A percentile compares a stretch with the other conserved stretches of the same genome.
Conservation (phyloP, 2,113 vertebrate genomes). For the Leptobrachium leishanense region DNA sequence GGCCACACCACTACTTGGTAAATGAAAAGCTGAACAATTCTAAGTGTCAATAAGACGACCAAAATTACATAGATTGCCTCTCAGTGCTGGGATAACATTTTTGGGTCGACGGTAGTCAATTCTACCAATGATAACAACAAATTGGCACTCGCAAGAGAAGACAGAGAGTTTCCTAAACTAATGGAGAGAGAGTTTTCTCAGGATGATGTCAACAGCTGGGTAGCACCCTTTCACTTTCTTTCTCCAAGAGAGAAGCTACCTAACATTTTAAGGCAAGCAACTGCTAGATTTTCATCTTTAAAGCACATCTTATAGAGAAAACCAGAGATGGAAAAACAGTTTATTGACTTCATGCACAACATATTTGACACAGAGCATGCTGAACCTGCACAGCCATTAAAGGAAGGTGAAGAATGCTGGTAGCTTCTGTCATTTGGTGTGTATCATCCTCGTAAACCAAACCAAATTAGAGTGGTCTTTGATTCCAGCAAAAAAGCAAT, state of each 20-base stretch:
- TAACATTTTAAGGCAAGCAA: background rate
- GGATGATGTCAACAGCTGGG: background rate
- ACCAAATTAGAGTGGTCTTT: background rate
- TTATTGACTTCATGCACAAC: conserved; percentile 23
- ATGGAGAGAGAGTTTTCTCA: conserved; percentile 4
- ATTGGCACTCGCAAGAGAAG: conserved; percentile 2
- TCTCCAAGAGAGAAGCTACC: background rate
- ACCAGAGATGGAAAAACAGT: background rate
- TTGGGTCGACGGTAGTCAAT: background rate
- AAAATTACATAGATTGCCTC: background rate
- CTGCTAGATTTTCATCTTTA: conserved; percentile 5
- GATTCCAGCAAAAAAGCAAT: too few relatives aligned
- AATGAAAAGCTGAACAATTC: background rate
- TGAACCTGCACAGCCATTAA: conserved; percentile 25
- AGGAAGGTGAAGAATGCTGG: conserved; percentile 27
- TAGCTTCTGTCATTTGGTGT: conserved; percentile 44
- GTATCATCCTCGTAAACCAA: conserved; percentile 14
- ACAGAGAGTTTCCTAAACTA: background rate
- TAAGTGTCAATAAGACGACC: background rate
- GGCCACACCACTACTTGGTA: background rate
- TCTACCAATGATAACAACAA: background rate
- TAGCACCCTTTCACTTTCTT: background rate
- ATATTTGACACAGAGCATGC: conserved; percentile 15
- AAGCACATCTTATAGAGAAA: background rate
- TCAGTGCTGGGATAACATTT: background rate